Percentiles rank a stretch among this genome's conserved stretches.
These are phyloP conservation scores for Calyptomena viridis DNA, from an alignment of 2,113 vertebrate species.

Conservation along the genomic window DNA sequence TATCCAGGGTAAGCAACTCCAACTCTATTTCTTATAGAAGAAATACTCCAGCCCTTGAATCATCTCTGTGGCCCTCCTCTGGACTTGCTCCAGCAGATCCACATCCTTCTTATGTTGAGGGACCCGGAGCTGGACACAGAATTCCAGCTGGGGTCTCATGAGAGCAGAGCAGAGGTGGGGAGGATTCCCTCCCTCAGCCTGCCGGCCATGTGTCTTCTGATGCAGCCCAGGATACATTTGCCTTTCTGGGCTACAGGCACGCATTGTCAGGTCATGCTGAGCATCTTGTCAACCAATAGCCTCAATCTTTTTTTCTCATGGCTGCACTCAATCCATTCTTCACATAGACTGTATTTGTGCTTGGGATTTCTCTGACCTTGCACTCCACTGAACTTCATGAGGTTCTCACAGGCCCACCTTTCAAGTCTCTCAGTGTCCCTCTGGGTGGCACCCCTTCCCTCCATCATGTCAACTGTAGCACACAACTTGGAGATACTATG, in stretches of 20 bases:
- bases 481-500: neutral
- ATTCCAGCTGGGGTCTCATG: neutral
- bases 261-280: neutral
- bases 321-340: neutral
- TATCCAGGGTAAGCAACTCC: neutral
- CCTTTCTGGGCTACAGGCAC: neutral
- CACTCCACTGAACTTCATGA: neutral
- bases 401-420: accelerated
- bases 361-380: neutral
- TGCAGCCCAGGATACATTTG: accelerated
- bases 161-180: neutral
- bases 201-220: neutral
- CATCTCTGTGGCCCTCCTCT: neutral
- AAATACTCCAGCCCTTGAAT: neutral
- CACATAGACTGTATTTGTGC: neutral
- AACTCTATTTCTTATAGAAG: neutral
- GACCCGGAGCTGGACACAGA: neutral
- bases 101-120: neutral
- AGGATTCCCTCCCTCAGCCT: neutral
- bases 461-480: neutral
- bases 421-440: neutral
- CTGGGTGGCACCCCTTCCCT: neutral
- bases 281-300: neutral
- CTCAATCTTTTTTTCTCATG: neutral
- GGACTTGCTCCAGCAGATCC: neutral